Evolutionary conservation across 2,113 vertebrate species (phyloP).

Genomic region (Passer domesticus): DNA sequence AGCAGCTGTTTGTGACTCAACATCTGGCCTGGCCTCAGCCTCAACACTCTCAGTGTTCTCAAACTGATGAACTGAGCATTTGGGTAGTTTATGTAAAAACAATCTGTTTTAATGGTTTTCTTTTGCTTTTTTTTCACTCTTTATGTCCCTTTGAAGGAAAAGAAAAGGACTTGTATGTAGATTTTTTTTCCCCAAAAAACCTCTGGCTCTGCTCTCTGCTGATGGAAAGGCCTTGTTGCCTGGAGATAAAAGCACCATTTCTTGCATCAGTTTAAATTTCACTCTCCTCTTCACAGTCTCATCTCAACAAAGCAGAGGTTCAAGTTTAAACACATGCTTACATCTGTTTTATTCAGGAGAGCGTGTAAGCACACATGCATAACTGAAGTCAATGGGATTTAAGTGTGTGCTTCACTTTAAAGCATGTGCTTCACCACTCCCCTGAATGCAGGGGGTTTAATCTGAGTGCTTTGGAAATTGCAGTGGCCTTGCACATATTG

Average conservation of each 20-base stretch:
- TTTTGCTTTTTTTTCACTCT: not conserved
- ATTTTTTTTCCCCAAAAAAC: too few relatives aligned
- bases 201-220: not conserved
- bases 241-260: constrained; percentile 39
- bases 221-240: constrained; percentile 15
- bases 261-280: constrained; percentile 43
- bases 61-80: not conserved
- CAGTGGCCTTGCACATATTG: constrained; percentile 26
- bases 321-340: constrained; percentile 61
- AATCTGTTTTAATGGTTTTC: not conserved
- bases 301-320: constrained; percentile 58
- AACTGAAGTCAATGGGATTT: constrained; percentile 53
- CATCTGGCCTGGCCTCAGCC: constrained; percentile 13
- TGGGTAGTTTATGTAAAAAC: not conserved
- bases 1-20: not conserved
- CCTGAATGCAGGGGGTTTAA: constrained; percentile 21
- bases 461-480: constrained; percentile 45
- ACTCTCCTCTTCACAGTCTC: constrained; percentile 41
- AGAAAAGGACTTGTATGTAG: not conserved
- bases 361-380: not conserved
- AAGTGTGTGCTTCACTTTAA: constrained; percentile 57
- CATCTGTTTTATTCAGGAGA: constrained; percentile 50
- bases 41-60: not conserved
- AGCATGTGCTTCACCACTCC: constrained; percentile 39
- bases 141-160: not conserved